phyloP scores from a whole-genome alignment of 92 coral and sea anemone species.

The Montipora capitata region DNA sequence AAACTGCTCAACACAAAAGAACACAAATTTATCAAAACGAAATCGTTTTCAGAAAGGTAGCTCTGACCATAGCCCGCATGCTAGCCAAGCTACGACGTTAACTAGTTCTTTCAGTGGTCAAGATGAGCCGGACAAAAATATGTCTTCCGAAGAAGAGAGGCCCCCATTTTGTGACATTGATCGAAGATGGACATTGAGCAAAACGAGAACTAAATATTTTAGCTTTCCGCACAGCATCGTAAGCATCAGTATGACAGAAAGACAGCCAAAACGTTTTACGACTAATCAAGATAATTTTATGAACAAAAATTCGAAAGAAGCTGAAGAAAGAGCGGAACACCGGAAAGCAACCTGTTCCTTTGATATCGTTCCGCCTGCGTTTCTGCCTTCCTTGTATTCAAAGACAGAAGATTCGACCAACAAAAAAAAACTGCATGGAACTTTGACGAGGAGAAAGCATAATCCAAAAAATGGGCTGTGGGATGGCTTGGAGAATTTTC shows the following conservation, averaged over 20 bases:
- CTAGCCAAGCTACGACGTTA: background rate
- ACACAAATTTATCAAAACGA: background rate
- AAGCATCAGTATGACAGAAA: background rate
- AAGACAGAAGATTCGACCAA: background rate
- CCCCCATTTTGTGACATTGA: background rate
- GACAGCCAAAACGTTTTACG: background rate
- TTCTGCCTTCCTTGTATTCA: conserved; percentile 36
- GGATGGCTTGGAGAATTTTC: conserved; percentile 34
- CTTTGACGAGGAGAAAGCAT: background rate
- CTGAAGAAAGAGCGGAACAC: background rate
- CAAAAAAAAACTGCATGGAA: background rate
- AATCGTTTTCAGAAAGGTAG: conserved; percentile 11
- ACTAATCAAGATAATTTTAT: background rate
- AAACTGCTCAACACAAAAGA: background rate
- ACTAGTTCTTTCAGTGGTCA: background rate
- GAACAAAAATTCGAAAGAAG: background rate
- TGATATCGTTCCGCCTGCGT: conserved; percentile 24
- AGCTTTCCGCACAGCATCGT: background rate
- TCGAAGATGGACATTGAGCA: background rate
- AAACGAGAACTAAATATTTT: background rate
- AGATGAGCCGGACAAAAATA: background rate
- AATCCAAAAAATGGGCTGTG: background rate
- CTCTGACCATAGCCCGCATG: background rate
- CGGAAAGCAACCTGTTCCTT: background rate
- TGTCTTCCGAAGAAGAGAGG: background rate